These are phyloP conservation scores for Lithophane socia DNA, from an alignment of 2,888 invertebrate species.

Conservation along the genomic window DNA sequence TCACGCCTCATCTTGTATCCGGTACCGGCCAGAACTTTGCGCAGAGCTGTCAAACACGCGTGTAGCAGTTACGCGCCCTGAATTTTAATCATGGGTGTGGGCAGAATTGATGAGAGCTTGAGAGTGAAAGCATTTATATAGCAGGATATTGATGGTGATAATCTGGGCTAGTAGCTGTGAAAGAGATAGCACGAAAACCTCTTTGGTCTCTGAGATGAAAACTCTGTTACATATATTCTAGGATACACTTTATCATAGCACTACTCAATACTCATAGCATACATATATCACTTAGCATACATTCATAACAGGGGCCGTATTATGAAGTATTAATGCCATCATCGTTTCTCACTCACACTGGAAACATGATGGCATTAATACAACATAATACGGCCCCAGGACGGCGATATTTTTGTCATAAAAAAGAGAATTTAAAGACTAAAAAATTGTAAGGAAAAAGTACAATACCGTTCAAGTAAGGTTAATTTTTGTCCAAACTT, in stretches of 20 bases:
- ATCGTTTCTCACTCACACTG: too few relatives aligned
- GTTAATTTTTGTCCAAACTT: too few relatives aligned
- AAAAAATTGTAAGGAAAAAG: background rate
- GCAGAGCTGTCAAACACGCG: conserved; percentile 37
- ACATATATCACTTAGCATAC: too few relatives aligned
- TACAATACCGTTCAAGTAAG: background rate
- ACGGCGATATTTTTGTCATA: background rate
- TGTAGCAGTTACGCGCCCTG: conserved; percentile 23
- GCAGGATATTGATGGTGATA: conserved; percentile 22
- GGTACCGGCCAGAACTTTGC: conserved; percentile 35
- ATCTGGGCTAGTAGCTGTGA: conserved; percentile 21
- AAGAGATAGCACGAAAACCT: background rate
- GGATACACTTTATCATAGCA: background rate
- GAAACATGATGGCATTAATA: too few relatives aligned
- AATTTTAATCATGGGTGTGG: conserved; percentile 26
- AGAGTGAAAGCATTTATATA: conserved; percentile 53
- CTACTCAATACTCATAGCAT: background rate
- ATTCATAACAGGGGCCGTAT: too few relatives aligned
- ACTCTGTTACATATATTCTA: background rate
- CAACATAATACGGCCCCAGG: background rate
- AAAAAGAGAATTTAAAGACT: background rate
- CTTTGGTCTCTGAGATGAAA: background rate
- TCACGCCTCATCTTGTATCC: conserved; percentile 45
- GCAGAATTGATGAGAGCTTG: conserved; percentile 31
- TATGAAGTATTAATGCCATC: too few relatives aligned